Percentiles rank a stretch among this genome's conserved stretches.
phyloP scores from a whole-genome alignment of 2,888 invertebrate species.

The Drosophila putrida region DNA sequence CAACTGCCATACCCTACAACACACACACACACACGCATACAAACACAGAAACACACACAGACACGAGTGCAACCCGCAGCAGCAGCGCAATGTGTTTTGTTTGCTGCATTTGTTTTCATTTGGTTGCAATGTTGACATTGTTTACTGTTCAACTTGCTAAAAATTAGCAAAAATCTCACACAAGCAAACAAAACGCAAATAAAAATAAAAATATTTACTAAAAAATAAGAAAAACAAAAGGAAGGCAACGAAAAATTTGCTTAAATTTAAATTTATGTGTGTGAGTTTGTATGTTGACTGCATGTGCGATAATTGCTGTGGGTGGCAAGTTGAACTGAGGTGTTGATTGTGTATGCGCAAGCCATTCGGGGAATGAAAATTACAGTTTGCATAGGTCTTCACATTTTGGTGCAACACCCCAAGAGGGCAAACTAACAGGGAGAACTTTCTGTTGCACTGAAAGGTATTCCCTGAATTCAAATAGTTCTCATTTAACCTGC shows the following conservation, averaged over 20 bases:
- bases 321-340: conserved; percentile 38
- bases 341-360: conserved; percentile 42
- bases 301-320: conserved; percentile 56
- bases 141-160: conserved; percentile 80
- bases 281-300: conserved; percentile 16
- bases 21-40: conserved; percentile 11
- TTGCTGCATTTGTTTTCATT: conserved; percentile 81
- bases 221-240: conserved; percentile 23
- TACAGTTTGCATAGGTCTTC: conserved; percentile 34
- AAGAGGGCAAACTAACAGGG: conserved; percentile 2
- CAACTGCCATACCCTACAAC: conserved; percentile 2
- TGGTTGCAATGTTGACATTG: conserved; percentile 76
- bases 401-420: conserved; percentile 17
- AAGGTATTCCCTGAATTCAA: conserved; percentile 10
- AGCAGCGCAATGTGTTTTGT: conserved; percentile 70
- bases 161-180: conserved; percentile 77
- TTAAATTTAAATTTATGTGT: conserved; percentile 68
- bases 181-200: conserved; percentile 27
- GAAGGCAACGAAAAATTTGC: conserved; percentile 41
- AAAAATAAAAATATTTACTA: conserved; percentile 14
- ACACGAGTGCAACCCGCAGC: conserved; percentile 43
- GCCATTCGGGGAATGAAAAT: conserved; percentile 18
- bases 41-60: background rate
- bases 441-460: background rate
- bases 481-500: background rate